Evolutionary conservation across 1,140 invertebrate genomes (phyloP), one percentile per base, ranked within the genome.

Genomic region (Danaus melanippus): DNA sequence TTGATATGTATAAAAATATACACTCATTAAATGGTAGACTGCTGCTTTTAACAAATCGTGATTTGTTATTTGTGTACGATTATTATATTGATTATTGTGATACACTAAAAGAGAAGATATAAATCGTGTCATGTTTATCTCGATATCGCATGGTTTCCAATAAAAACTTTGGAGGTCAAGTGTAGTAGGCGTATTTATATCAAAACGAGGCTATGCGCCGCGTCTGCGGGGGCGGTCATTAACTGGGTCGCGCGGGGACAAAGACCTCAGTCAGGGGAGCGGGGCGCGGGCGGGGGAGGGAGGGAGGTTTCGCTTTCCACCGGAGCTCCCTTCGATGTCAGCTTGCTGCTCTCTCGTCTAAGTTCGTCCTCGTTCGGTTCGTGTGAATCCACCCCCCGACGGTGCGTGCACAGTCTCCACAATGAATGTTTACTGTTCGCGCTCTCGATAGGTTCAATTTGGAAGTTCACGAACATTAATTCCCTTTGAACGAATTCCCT

Each of bases 91-190:
- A n/a, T n/a, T 5, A 32, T 32, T 3, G 21, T 32, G 4, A 7
- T 32, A 32, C 6, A 32, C 2, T 32, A 8, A 32, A 44, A 44
- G 43, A 44, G 43, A n/a, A 10, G 43, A 5, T 44, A 12, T 8
- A 44, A 12, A n/a, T 44, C 7, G 43, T 12, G 12, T 12, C 43
- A 44, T 44, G 43, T 44, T 32, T 32, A 70, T 82, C 75, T 73
- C 74, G 73, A 67, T 65, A 70, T 74, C 80, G 79, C 79, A 79
- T 86, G 83, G 74, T 83, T 84, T 84, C 73, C 79, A 81, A 86
- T 84, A 84, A 86, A 85, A 86, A 84, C 79, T 84, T 86, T 86
- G 75, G 83, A 86, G 83, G 83, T 86, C 83, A 86, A 86, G 83
- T 86, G 83, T 86, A 86, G 80, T 84, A 81, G 80, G 83, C 79